These are phyloP conservation scores for Theocolax elegans DNA, from an alignment of 1,140 invertebrate species.

Conservation along the genomic window DNA sequence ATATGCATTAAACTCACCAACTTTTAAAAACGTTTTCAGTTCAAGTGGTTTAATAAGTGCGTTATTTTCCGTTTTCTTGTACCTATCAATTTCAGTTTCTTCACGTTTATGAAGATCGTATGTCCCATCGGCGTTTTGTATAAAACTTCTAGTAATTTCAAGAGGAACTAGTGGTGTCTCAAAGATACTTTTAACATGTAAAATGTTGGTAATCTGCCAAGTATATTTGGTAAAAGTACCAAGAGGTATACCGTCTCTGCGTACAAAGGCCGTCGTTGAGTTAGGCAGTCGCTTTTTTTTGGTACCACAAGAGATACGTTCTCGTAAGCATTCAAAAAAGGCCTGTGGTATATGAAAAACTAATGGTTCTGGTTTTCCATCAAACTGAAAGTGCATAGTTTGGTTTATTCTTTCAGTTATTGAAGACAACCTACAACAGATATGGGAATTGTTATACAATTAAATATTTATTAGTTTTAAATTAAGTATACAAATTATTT, in stretches of 20 bases:
- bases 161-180: slow-evolving; percentile 75
- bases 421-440: slow-evolving; percentile 58
- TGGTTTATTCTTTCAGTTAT: slow-evolving; percentile 84
- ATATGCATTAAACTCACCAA: slow-evolving; percentile 68
- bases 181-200: slow-evolving; percentile 82
- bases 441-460: not conserved
- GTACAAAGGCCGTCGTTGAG: slow-evolving; percentile 69
- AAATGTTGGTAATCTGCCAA: slow-evolving; percentile 80
- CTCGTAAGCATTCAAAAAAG: slow-evolving; percentile 79
- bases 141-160: slow-evolving; percentile 76
- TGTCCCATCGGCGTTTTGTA: slow-evolving; percentile 75
- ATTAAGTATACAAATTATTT: not conserved
- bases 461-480: no score
- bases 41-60: slow-evolving; percentile 74
- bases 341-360: slow-evolving; percentile 78
- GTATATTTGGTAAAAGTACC: slow-evolving; percentile 80
- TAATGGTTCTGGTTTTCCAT: slow-evolving; percentile 77
- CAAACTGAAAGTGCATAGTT: slow-evolving; percentile 82
- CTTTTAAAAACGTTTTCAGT: slow-evolving; percentile 78
- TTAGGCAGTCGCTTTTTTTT: slow-evolving; percentile 79
- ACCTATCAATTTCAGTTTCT: slow-evolving; percentile 68
- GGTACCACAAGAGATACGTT: slow-evolving; percentile 74
- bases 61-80: slow-evolving; percentile 65
- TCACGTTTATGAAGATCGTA: slow-evolving; percentile 72
- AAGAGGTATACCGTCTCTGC: slow-evolving; percentile 74